Conservation (phyloP, 1,140 invertebrate species). For the Trichoplusia ni region DNA sequence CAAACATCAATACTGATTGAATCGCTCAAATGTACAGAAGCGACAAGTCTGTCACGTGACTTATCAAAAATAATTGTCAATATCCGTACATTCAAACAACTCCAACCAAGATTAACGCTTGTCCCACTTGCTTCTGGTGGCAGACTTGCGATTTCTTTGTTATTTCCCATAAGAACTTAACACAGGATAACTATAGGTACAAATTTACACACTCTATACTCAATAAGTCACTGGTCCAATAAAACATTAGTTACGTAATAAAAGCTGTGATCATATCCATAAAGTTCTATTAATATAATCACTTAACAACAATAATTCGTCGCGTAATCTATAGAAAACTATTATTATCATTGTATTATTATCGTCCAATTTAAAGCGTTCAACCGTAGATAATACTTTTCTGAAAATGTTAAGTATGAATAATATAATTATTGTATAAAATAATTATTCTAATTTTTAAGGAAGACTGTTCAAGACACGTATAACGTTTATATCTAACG, state of each 20-base stretch:
- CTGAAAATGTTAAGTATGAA: conserved; percentile 44
- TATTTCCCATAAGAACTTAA: conserved; percentile 29
- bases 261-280: conserved; percentile 36
- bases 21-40: no score
- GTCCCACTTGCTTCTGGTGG: not conserved
- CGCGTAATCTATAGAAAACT: conserved; percentile 45
- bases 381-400: conserved; percentile 76
- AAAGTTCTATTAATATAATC: conserved; percentile 38
- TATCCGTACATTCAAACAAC: no score
- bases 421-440: conserved; percentile 47
- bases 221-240: conserved; percentile 65
- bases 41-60: no score
- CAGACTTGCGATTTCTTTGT: not conserved
- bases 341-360: conserved; percentile 52
- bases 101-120: no score
- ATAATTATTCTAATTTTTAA: conserved; percentile 42
- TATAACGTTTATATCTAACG: conserved; percentile 29
- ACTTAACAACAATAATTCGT: conserved; percentile 34
- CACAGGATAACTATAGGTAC: conserved; percentile 39
- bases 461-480: conserved; percentile 70
- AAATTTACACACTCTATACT: conserved; percentile 42
- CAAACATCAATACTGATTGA: no score
- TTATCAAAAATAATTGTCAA: no score
- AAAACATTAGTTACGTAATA: conserved; percentile 51
- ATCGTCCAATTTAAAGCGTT: conserved; percentile 73